Evolutionary conservation across 1,140 invertebrate species (phyloP), one percentile per base, ranked within the genome.

Genomic region (Capitella teleta): DNA sequence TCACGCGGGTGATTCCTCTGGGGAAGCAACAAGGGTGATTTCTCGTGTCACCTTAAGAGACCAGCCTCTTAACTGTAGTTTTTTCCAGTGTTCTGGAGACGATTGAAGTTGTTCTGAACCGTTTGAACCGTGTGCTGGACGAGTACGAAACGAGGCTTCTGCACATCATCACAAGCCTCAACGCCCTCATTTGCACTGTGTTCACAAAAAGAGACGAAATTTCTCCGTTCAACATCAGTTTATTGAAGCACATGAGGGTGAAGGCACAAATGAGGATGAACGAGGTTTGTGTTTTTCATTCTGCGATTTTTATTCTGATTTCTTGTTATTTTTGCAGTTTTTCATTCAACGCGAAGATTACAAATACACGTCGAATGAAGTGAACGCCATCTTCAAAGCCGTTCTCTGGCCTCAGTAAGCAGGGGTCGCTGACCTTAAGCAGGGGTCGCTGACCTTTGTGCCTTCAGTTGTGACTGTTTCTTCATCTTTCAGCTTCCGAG

Each of bases 271-370:
- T 53, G 21, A 63, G 61, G 51, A 44, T 72, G 6, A 62, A 59
- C 24, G 58, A 71, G 61, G 68, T 73, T 54, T 41, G 49, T 52
- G 47, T 24, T 32, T 8, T n/a, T n/a, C n/a, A n/a, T n/a, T n/a
- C n/a, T n/a, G n/a, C n/a, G n/a, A n/a, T n/a, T n/a, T n/a, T n/a
- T n/a, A n/a, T n/a, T n/a, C n/a, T n/a, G n/a, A n/a, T n/a, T n/a
- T n/a, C n/a, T n/a, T n/a, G n/a, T n/a, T n/a, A n/a, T n/a, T n/a
- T n/a, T 69, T 69, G 5, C 78, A 83, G 62, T 85, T 93, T 62
- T 92, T 91, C 66, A 73, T 79, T 14, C 80, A 82, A 40, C 89
- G 88, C 70, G 79, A 86, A 53, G 72, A 79, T 55, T 87, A 87
- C 63, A 60, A 72, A 12, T 94, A 86, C 83, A 75, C 71, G 4